phyloP scores from a whole-genome alignment of 2,888 invertebrate species.

The Antitype chi region DNA sequence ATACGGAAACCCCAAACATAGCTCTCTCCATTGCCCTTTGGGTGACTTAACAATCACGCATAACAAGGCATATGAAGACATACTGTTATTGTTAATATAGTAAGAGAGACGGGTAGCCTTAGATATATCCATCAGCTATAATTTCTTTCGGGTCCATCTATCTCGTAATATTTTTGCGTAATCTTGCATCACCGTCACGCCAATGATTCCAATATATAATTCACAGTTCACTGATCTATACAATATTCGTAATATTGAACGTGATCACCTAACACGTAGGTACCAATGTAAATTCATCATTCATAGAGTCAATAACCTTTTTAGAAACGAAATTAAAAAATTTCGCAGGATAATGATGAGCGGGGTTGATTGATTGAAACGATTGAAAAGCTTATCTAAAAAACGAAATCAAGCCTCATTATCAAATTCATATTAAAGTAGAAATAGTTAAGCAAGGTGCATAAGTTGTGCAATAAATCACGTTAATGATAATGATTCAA shows the following conservation, averaged over 20 bases:
- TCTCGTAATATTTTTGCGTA: constrained; percentile 37
- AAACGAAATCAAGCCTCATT: background rate
- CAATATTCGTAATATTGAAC: constrained; percentile 28
- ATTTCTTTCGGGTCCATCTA: constrained; percentile 8
- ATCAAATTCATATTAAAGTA: background rate
- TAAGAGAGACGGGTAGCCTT: background rate
- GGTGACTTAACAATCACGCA: too few species aligned
- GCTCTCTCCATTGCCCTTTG: too few species aligned
- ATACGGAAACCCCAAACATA: too few species aligned
- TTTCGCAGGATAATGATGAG: background rate
- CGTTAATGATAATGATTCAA: background rate
- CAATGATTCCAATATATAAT: constrained; percentile 19
- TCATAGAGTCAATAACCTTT: background rate
- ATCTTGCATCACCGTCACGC: constrained; percentile 28
- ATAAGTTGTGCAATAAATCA: constrained; percentile 6
- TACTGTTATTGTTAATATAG: background rate
- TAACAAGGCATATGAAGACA: too few species aligned
- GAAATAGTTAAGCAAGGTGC: background rate
- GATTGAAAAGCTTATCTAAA: background rate
- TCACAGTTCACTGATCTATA: constrained; percentile 26
- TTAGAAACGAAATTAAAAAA: background rate
- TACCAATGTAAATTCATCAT: background rate
- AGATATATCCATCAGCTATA: background rate
- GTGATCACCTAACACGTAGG: constrained; percentile 15
- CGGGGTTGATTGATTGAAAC: background rate